Evolutionary conservation across 2,888 invertebrate genomes (phyloP), one percentile per base, ranked within the genome.

Genomic region (Agrochola lychnidis): DNA sequence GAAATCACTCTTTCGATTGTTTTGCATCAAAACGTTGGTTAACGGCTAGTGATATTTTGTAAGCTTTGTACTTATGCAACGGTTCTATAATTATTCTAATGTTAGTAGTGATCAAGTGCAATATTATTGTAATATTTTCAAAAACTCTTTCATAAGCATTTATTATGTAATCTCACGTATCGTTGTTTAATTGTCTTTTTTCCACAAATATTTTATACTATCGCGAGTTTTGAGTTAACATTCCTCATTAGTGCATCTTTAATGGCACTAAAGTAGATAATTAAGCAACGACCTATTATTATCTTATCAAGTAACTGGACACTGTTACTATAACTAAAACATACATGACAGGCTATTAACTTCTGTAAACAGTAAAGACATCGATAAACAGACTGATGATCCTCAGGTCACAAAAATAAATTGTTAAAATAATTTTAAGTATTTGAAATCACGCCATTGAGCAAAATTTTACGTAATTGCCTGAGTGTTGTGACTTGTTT

Each of bases 11-110:
- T 83, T 79, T 83, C 82, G 77, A 83, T 90, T 94, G 95, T 95
- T 96, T 95, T 96, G 95, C 89, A 95, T 95, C 95, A 95, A 95
- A 95, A 95, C 95, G 88, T 89, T 89, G 48, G 62, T 77, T 77
- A 78, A 77, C 72, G 89, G 91, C 91, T 93, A 86, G 93, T 93
- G 92, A 93, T 88, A 88, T 76, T 87, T 87, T 79, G 56, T 84
- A 84, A 85, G 78, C 74, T 82, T 84, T 86, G 84, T 88, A 81
- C 78, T 81, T 84, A 82, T 66, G 62, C 74, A 66, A 69, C 22
- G 63, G 64, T 76, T 79, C 51, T 57, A 79, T 57, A 45, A 36
- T 68, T 76, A 78, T 57, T 69, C 10, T 75, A 64, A 69, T 64
- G 25, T 70, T 45, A 68, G 51, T 70, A 64, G 70, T n/a, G 36